Evolutionary conservation across 2,888 invertebrate genomes (phyloP).

Genomic region (Pterobdella sp.): DNA sequence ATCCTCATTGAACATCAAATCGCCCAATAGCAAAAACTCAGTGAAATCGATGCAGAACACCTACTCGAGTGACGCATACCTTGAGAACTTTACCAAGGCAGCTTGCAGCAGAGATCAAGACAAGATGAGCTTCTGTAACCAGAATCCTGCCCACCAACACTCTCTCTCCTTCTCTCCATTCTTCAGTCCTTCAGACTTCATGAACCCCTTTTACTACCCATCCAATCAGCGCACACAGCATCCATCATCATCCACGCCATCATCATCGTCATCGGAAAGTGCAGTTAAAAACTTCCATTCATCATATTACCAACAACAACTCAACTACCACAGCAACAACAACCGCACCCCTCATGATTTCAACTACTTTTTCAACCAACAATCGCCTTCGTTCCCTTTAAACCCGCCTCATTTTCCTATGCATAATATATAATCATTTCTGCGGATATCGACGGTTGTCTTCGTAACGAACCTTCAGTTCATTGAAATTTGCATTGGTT

Average conservation of each 20-base stretch:
- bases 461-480: no score
- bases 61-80: background rate
- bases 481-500: no score
- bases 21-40: background rate
- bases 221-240: background rate
- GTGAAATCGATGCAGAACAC: background rate
- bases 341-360: background rate
- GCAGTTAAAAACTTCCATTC: conserved; percentile 4
- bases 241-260: background rate
- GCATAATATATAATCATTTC: no score
- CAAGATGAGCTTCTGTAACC: conserved; percentile 4
- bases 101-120: background rate
- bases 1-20: background rate
- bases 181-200: background rate
- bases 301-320: background rate
- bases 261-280: background rate
- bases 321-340: conserved; percentile 10
- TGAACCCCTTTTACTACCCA: background rate
- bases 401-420: background rate
- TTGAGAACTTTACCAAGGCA: background rate
- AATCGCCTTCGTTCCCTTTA: background rate
- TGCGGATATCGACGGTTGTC: no score
- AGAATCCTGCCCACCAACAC: conserved; percentile 15
- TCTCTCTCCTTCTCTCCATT: conserved; percentile 7
- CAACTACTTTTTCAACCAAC: conserved; percentile 6